Percentiles rank a stretch among this genome's conserved stretches.
Conservation (phyloP, 2,113 vertebrate genomes). For the Scolopax mira region DNA sequence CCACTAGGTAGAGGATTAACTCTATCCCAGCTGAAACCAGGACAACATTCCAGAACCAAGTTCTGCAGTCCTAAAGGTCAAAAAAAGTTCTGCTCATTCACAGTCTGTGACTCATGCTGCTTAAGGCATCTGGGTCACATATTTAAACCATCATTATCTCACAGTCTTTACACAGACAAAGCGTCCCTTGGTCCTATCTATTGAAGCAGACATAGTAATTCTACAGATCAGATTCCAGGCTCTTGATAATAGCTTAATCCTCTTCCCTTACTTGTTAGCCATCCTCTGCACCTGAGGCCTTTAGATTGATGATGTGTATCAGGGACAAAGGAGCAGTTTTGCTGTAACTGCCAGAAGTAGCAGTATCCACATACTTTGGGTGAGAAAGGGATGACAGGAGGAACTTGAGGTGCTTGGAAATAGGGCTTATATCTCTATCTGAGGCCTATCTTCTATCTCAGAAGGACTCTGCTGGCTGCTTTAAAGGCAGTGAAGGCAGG, state of each 20-base stretch:
- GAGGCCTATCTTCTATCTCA: background rate
- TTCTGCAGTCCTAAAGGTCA: background rate
- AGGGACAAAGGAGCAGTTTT: background rate
- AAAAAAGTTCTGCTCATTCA: background rate
- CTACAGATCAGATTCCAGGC: background rate
- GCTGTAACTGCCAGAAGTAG: fast-evolving
- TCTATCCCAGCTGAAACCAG: background rate
- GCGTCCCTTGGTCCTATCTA: fast-evolving
- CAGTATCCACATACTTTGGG: background rate
- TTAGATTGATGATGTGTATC: background rate
- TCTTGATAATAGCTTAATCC: background rate
- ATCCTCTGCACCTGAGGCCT: background rate
- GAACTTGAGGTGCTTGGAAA: background rate
- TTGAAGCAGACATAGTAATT: background rate
- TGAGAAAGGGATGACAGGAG: background rate
- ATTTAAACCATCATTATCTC: background rate
- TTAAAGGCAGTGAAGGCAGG: background rate
- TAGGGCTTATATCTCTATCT: background rate
- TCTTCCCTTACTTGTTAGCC: background rate
- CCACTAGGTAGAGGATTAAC: background rate
- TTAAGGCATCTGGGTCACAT: background rate
- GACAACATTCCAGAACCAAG: background rate
- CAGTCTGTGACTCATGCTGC: background rate
- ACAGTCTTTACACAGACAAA: background rate
- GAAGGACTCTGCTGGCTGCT: background rate